These are phyloP conservation scores for Drosophila saltans DNA, from an alignment of 1,140 invertebrate genomes.

Conservation along the genomic window DNA sequence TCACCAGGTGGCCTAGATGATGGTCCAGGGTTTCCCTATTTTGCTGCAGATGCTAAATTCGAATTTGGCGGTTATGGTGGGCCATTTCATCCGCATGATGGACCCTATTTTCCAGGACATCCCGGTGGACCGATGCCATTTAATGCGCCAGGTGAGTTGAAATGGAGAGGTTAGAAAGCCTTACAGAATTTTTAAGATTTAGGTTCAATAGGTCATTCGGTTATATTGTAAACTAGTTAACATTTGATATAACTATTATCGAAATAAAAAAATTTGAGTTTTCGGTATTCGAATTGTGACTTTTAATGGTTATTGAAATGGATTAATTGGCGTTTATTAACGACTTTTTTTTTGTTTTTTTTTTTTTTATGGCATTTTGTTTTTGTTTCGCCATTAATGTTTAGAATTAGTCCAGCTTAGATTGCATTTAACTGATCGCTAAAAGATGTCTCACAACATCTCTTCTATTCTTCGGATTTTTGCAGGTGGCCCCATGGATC, in stretches of 20 bases:
- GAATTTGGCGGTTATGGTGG: slow-evolving; percentile 94
- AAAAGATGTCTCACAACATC: slow-evolving; percentile 4
- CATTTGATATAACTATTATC: too few species aligned
- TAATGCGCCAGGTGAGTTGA: slow-evolving; percentile 87
- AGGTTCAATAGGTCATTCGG: not conserved
- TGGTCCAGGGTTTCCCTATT: slow-evolving; percentile 93
- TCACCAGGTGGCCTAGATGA: slow-evolving; percentile 92
- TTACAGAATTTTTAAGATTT: not conserved
- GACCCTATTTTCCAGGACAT: slow-evolving; percentile 91
- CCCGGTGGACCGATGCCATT: slow-evolving; percentile 90
- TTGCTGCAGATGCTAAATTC: slow-evolving; percentile 93
- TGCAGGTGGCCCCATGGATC: slow-evolving; percentile 87
- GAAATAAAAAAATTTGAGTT: too few species aligned
- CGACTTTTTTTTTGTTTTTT: not conserved
- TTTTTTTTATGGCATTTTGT: too few species aligned
- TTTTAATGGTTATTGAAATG: too few species aligned
- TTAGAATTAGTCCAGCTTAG: not conserved
- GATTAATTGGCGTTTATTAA: too few species aligned
- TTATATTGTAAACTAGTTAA: too few species aligned
- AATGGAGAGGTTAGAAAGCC: too few species aligned
- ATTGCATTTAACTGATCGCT: not conserved
- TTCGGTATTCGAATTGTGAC: too few species aligned
- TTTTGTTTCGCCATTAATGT: not conserved
- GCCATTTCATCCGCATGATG: slow-evolving; percentile 93
- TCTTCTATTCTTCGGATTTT: slow-evolving; percentile 32